Conservation (phyloP, 2,888 invertebrate species). For the Drosophila leonis region DNA sequence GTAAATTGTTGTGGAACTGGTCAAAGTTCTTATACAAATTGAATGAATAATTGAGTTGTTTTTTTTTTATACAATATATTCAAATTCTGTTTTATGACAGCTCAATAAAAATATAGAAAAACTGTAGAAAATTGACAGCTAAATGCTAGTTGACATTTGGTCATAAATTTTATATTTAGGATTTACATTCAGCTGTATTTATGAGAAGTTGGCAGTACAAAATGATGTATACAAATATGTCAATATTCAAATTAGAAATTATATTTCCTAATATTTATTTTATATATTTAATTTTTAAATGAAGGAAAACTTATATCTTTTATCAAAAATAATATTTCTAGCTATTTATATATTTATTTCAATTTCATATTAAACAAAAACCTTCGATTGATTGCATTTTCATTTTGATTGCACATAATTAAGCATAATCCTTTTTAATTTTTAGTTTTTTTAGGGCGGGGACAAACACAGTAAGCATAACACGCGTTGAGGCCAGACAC, state of each 20-base stretch:
- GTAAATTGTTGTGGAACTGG: slow-evolving; percentile 34
- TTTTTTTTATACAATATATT: neutral
- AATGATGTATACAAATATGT: neutral
- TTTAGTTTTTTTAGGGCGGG: slow-evolving; percentile 5
- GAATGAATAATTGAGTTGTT: slow-evolving; percentile 7
- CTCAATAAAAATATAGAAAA: slow-evolving; percentile 1
- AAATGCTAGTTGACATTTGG: slow-evolving; percentile 4
- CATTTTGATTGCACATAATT: slow-evolving; percentile 10
- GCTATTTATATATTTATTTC: neutral
- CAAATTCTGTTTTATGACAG: neutral
- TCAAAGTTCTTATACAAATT: slow-evolving; percentile 8
- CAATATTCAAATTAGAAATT: neutral
- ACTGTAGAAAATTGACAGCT: neutral
- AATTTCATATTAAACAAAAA: neutral
- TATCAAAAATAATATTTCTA: too few species aligned
- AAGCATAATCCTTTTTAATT: slow-evolving; percentile 13
- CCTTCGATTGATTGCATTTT: slow-evolving; percentile 39
- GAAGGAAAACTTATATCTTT: neutral
- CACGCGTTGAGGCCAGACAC: slow-evolving; percentile 2
- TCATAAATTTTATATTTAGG: neutral
- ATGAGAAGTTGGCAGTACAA: too few species aligned
- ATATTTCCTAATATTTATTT: neutral
- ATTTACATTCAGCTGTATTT: neutral
- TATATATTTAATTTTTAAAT: neutral
- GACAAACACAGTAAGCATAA: slow-evolving; percentile 55